Conservation (phyloP, 2,888 invertebrate genomes). For the Gasteruption jaculator region DNA sequence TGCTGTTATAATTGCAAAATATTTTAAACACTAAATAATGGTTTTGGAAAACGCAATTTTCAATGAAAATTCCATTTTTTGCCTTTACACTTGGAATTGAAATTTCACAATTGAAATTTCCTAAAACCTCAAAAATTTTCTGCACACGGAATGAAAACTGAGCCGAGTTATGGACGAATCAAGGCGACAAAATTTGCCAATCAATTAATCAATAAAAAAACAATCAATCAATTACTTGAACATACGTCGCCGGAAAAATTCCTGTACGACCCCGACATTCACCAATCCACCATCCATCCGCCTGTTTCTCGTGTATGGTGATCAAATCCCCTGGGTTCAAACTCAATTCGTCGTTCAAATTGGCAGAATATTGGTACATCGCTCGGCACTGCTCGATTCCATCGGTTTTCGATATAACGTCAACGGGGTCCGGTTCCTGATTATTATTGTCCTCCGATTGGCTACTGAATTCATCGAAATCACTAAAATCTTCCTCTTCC, state of each 20-base stretch:
- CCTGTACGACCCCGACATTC: constrained; percentile 81
- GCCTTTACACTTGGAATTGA: no score
- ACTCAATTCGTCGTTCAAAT: constrained; percentile 80
- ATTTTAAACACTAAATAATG: no score
- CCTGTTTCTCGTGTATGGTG: constrained; percentile 83
- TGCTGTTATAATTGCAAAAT: no score
- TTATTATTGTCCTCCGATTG: constrained; percentile 49
- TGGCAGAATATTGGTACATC: constrained; percentile 82
- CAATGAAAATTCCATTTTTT: no score
- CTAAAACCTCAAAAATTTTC: no score
- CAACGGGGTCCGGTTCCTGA: constrained; percentile 46
- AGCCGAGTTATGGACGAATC: no score
- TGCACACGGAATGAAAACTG: no score
- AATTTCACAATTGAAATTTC: no score
- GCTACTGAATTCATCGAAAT: constrained; percentile 63
- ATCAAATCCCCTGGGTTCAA: constrained; percentile 73
- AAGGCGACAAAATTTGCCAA: no score
- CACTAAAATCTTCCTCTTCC: constrained; percentile 62
- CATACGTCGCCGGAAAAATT: constrained; percentile 92
- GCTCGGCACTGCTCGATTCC: constrained; percentile 65
- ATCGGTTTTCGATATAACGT: constrained; percentile 24
- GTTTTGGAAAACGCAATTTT: no score
- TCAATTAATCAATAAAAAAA: no score
- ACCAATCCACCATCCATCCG: constrained; percentile 94
- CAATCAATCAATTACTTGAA: constrained; percentile 68